Percentiles rank a stretch among this genome's conserved stretches.
These are phyloP conservation scores for Diuraphis noxia DNA, from an alignment of 1,140 invertebrate genomes.

Conservation along the genomic window DNA sequence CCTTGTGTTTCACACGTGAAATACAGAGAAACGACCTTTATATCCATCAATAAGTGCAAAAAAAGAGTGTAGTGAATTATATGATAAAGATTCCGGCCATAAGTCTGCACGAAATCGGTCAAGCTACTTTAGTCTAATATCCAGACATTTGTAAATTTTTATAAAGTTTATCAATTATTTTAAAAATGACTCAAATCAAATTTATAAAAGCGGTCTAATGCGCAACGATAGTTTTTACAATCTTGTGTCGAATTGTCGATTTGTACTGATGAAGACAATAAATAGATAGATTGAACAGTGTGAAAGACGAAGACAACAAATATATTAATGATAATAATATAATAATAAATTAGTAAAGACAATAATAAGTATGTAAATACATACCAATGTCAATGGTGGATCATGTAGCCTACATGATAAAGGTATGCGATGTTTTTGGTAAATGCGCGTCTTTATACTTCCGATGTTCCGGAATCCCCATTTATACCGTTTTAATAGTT, in stretches of 20 bases:
- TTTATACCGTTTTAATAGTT: background rate
- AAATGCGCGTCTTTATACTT: background rate
- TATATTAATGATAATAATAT: too few species aligned
- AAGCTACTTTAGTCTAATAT: background rate
- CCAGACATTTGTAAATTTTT: background rate
- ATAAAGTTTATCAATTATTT: too few species aligned
- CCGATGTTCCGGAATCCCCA: background rate
- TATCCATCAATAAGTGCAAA: too few species aligned
- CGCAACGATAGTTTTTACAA: background rate
- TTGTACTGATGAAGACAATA: background rate
- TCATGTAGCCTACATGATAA: background rate
- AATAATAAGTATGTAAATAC: background rate
- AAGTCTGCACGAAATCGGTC: background rate
- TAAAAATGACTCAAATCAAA: background rate
- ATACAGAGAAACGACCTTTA: too few species aligned
- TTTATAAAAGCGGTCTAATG: background rate
- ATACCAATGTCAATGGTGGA: background rate
- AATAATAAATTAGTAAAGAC: too few species aligned
- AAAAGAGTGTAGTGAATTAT: too few species aligned
- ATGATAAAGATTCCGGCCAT: background rate
- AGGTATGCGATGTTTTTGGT: background rate
- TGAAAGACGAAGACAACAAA: background rate
- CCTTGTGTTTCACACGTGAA: too few species aligned
- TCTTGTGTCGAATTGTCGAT: background rate
- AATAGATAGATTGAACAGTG: background rate